phyloP scores from a whole-genome alignment of 2,113 vertebrate genomes.

The Leucoraja erinaceus region DNA sequence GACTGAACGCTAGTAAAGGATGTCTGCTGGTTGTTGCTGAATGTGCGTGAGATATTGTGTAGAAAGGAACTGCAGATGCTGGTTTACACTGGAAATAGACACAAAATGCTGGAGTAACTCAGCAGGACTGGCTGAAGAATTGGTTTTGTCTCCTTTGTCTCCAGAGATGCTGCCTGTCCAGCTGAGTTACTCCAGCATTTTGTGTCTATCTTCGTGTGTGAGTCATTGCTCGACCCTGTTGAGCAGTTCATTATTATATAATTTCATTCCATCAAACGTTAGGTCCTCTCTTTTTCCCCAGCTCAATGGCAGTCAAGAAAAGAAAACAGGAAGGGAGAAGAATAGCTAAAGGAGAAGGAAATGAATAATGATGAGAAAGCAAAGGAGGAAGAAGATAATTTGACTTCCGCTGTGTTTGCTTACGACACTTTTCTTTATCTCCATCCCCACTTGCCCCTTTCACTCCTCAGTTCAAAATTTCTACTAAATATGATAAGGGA shows the following conservation, averaged over 20 bases:
- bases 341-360: background rate
- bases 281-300: background rate
- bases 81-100: no score
- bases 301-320: background rate
- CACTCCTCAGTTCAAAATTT: background rate
- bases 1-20: background rate
- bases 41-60: background rate
- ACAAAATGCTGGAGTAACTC: no score
- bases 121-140: no score
- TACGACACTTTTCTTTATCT: background rate
- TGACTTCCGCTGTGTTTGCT: background rate
- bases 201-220: no score
- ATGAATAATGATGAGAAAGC: background rate
- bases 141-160: no score
- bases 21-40: background rate
- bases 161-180: no score
- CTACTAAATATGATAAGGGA: background rate
- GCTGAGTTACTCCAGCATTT: no score
- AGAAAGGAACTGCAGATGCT: no score
- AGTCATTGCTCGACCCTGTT: background rate
- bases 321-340: background rate
- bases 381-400: background rate
- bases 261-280: background rate
- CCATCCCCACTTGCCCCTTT: background rate
- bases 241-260: background rate